Base-by-base conservation (phyloP, 2,797 vertebrate genomes). In the Schizopygopsis malacanthus region DNA sequence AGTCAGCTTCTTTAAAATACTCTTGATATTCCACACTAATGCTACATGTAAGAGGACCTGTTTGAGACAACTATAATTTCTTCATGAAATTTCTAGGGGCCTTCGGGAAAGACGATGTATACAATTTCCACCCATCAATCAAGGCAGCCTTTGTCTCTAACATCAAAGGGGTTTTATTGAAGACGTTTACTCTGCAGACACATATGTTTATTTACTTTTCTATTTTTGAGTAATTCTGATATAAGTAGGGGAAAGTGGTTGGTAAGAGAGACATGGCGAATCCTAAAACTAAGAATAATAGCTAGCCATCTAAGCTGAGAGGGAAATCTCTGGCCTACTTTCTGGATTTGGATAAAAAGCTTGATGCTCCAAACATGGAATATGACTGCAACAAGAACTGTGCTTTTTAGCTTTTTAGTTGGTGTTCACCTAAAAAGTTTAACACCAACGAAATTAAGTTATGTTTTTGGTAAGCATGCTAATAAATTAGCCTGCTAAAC, bases 141-240 rank as follows among this genome's bases (percentile, higher is more conserved):
- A 81, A 78, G 3, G 7, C 79, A 61, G 54, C 18, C 63, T 78
- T 69, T 84, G 63, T 43, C 16, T 84, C 37, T 25, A 41, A 33
- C n/a, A 67, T 69, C 82, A 84, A 84, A 84, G 37, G 73, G n/a
- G 0, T 28, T 37, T 54, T 63, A 59, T 20, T 33, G 12, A 84
- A 56, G 61, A 76, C 2, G 0, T 84, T 84, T 25, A 50, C 28
- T 72, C 25, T 82, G 45, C 61, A 77, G 80, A 82, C 20, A 79
- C 12, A 54, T 71, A 43, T 59, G 5, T 61, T 67, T 43, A 81
- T 54, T 67, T 39, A 37, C 63, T 52, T 52, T 2, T 43, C 47
- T 33, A 16, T 70, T 82, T 69, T 22, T 50, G 25, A 4, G 59
- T 52, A 80, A 87, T 80, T 9, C 18, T 52, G 37, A 86, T 78